Evolutionary conservation across 2,888 invertebrate genomes (phyloP).

Genomic region (Acanthosepion lycidas): DNA sequence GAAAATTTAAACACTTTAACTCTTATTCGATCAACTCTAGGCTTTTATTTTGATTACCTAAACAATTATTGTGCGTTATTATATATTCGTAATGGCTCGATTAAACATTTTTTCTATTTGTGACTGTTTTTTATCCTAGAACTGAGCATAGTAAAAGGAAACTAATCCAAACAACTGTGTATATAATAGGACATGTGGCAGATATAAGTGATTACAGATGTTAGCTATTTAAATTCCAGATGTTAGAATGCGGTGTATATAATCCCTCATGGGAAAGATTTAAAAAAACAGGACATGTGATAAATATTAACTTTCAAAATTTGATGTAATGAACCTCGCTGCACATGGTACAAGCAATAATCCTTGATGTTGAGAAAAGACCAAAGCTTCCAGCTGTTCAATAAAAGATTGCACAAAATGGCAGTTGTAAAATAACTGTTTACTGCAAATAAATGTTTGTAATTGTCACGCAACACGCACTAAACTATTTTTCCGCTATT

Average conservation of each 20-base stretch:
- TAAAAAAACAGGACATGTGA: not conserved
- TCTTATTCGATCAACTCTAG: not conserved
- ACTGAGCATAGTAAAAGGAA: not conserved
- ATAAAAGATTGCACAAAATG: too few relatives aligned
- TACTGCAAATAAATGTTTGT: too few relatives aligned
- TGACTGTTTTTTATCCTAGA: not conserved
- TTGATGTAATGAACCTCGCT: not conserved
- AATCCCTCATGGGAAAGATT: not conserved
- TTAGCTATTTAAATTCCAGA: not conserved
- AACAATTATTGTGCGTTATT: not conserved
- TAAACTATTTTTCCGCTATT: too few relatives aligned
- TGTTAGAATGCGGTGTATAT: not conserved
- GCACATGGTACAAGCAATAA: not conserved
- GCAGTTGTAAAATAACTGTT: too few relatives aligned
- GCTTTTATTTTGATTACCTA: not conserved
- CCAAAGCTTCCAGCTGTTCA: not conserved
- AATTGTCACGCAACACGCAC: too few relatives aligned
- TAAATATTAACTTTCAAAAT: not conserved
- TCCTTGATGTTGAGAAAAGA: not conserved
- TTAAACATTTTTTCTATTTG: not conserved
- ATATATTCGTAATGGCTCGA: not conserved
- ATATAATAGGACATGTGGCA: not conserved
- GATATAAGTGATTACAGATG: conserved; percentile 23
- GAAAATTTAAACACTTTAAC: not conserved
- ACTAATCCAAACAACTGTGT: not conserved